Base-by-base conservation (phyloP, 2,797 vertebrate genomes). In the Malurus splendens region DNA sequence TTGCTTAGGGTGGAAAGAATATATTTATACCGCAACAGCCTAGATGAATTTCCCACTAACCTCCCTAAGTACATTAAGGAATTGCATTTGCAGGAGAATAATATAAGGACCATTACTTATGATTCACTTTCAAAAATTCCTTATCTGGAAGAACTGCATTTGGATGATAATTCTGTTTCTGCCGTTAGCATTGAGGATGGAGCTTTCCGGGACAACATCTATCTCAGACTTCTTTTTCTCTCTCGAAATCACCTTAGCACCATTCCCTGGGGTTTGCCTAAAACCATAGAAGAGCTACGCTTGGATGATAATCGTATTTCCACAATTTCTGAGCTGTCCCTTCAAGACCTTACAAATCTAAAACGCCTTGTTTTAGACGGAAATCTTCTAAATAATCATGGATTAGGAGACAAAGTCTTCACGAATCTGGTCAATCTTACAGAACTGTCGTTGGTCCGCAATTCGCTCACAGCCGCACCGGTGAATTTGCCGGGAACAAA, bases 291-390 rank as follows among this genome's bases (percentile, higher is more conserved):
- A 97, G 99, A 99, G 95, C 95, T 99, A 84, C 98, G 99, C 94
- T 98, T 99, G 93, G 99, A 99, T 92, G 99, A 99, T 98, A 99
- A 99, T 97, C 99, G 99, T 65, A 99, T 99, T 97, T 99, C 99
- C 59, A 99, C 98, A 2, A 99, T 99, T 97, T 98, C 98, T 33
- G 99, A 99, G 96, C 97, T 97, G 82, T 98, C 99, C 41, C 97
- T 99, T 95, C 98, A 99, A 98, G 98, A 99, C 95, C 99, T 99
- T 93, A 99, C 99, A 93, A 99, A 99, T 96, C 97, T 99, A 88
- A 99, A 99, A 96, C 98, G 99, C 72, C 98, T 99, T 56, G 98
- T 99, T 95, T 97, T 99, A 95, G 99, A 99, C 41, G 99, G 99
- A 94, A 99, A 99, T 97, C 98, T 99, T 76, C 97, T 99, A 91